phyloP scores from a whole-genome alignment of 2,888 invertebrate species.

The Alloscopus bannaensis region DNA sequence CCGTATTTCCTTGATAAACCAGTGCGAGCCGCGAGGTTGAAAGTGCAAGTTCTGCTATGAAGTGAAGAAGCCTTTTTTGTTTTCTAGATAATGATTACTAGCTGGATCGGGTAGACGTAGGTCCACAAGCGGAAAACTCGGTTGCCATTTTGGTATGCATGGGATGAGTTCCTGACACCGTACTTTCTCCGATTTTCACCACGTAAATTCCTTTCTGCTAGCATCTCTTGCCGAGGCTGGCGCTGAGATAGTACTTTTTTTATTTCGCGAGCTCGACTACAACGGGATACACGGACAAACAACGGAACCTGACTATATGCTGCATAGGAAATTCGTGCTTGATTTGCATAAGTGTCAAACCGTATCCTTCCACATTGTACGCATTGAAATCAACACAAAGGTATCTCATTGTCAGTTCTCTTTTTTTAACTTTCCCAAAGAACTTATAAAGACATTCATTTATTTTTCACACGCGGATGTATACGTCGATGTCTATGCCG shows the following conservation, averaged over 20 bases:
- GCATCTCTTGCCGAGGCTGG: conserved; percentile 21
- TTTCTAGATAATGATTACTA: background rate
- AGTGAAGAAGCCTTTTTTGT: background rate
- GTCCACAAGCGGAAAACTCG: background rate
- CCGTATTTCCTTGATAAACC: background rate
- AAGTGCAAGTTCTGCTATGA: background rate
- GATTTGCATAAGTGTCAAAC: background rate
- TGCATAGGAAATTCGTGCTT: background rate
- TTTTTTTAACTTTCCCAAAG: too few relatives aligned
- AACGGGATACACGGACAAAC: background rate
- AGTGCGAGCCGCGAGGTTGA: background rate
- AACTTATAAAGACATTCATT: too few relatives aligned
- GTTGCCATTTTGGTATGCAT: background rate
- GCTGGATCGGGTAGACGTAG: background rate
- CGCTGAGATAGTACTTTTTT: background rate
- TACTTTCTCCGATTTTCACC: conserved; percentile 47
- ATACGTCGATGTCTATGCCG: too few relatives aligned
- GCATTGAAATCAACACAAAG: background rate
- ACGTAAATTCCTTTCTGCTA: conserved; percentile 18
- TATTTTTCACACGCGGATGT: too few relatives aligned
- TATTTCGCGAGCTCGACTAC: too few relatives aligned
- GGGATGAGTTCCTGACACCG: conserved; percentile 23
- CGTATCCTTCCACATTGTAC: background rate
- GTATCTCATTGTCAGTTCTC: too few relatives aligned
- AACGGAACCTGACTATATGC: background rate